A percentile compares a stretch with the other conserved stretches of the same genome.
These are phyloP conservation scores for Potorous gilbertii DNA, from an alignment of 2,797 vertebrate species.

Conservation along the genomic window DNA sequence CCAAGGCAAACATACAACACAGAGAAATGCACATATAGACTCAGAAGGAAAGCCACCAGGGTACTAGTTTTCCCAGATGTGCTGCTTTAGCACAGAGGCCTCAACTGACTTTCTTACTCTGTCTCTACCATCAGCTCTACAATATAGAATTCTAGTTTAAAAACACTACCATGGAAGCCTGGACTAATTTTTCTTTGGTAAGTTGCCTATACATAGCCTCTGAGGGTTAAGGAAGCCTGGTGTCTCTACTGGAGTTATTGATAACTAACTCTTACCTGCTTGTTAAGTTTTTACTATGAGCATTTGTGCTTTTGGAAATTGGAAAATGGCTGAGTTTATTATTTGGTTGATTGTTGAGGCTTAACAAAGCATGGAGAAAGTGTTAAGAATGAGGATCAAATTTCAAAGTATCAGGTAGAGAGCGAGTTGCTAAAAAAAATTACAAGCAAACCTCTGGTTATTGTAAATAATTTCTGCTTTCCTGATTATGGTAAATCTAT, in stretches of 20 bases:
- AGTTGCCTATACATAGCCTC: neutral
- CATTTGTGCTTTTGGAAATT: neutral
- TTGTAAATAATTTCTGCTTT: neutral
- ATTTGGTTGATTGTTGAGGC: neutral
- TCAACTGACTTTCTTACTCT: neutral
- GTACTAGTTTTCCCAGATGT: neutral
- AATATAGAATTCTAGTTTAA: neutral
- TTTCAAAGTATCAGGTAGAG: neutral
- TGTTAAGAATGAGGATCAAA: neutral
- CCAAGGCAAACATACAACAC: neutral
- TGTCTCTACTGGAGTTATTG: neutral
- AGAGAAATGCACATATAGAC: neutral
- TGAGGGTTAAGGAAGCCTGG: neutral
- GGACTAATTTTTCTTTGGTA: neutral
- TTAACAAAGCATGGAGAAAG: neutral
- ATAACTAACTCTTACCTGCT: neutral
- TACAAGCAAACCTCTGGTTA: neutral
- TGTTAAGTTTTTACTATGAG: neutral
- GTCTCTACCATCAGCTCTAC: neutral
- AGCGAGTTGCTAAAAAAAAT: neutral
- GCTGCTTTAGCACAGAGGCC: neutral
- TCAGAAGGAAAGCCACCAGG: neutral
- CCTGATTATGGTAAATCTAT: neutral
- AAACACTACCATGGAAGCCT: neutral
- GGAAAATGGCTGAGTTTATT: neutral